Conservation (phyloP, 2,113 vertebrate species). For the Microcebus griseorufus region DNA sequence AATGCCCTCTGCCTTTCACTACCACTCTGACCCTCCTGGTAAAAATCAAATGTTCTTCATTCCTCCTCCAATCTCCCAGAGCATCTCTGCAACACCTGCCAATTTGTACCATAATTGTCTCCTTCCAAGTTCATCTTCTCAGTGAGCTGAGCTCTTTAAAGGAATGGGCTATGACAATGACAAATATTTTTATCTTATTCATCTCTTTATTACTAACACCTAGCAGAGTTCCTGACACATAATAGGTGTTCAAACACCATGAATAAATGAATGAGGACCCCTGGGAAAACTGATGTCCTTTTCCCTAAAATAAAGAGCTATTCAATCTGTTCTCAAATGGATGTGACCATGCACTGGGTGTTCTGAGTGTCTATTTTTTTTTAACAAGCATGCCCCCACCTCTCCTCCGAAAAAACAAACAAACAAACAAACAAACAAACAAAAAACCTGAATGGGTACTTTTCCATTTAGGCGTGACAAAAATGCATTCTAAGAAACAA, state of each 20-base stretch:
- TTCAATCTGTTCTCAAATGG: background rate
- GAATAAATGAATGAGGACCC: background rate
- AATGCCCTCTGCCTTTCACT: background rate
- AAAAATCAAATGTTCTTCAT: background rate
- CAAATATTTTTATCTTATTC: background rate
- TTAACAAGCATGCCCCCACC: background rate
- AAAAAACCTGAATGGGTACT: background rate
- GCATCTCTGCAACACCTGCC: background rate
- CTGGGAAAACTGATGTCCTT: background rate
- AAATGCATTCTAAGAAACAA: background rate
- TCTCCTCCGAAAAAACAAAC: background rate
- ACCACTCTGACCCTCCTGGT: background rate
- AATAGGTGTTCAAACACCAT: background rate
- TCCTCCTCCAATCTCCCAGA: background rate
- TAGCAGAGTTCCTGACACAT: background rate
- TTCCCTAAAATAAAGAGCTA: background rate
- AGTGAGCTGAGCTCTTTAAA: background rate
- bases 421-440: background rate
- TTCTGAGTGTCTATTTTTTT: background rate
- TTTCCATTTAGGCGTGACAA: background rate
- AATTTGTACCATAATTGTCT: background rate
- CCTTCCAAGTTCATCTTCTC: background rate
- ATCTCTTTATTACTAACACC: background rate
- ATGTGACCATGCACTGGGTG: background rate
- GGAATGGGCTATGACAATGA: background rate